Conservation (phyloP, 1,140 invertebrate species). For the Pseudomyrmex concolor region DNA sequence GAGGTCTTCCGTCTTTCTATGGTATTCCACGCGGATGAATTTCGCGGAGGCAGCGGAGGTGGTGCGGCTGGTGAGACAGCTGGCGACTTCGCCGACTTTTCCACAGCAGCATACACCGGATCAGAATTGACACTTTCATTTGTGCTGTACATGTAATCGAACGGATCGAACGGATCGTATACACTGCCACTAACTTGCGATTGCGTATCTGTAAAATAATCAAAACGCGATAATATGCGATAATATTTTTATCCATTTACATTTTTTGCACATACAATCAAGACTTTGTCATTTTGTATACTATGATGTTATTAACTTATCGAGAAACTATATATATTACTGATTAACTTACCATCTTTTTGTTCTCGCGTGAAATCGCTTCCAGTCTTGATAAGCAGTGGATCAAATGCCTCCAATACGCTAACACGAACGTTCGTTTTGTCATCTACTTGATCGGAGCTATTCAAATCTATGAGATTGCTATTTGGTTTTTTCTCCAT, state of each 20-base stretch:
- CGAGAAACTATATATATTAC: neutral
- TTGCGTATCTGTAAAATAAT: constrained; percentile 77
- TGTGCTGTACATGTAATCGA: constrained; percentile 93
- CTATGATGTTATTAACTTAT: constrained; percentile 7
- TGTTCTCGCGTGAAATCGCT: constrained; percentile 67
- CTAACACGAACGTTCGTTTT: constrained; percentile 90
- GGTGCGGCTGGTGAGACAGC: constrained; percentile 86
- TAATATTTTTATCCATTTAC: neutral
- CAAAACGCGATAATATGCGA: neutral
- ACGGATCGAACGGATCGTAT: constrained; percentile 94
- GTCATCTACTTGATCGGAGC: constrained; percentile 82
- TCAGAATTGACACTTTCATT: constrained; percentile 90
- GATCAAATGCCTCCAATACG: constrained; percentile 94
- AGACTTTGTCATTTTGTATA: neutral
- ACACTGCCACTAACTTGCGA: constrained; percentile 89
- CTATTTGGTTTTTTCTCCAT: constrained; percentile 86
- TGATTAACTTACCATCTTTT: constrained; percentile 73
- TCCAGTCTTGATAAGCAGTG: constrained; percentile 87
- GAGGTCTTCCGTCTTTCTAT: constrained; percentile 84
- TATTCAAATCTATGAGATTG: constrained; percentile 86
- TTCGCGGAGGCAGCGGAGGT: constrained; percentile 86
- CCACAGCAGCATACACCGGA: constrained; percentile 91
- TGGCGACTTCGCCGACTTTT: constrained; percentile 87
- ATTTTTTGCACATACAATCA: neutral
- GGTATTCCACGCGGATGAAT: constrained; percentile 86